These are phyloP conservation scores for Varroa destructor DNA, from an alignment of 1,140 invertebrate genomes.

Conservation along the genomic window DNA sequence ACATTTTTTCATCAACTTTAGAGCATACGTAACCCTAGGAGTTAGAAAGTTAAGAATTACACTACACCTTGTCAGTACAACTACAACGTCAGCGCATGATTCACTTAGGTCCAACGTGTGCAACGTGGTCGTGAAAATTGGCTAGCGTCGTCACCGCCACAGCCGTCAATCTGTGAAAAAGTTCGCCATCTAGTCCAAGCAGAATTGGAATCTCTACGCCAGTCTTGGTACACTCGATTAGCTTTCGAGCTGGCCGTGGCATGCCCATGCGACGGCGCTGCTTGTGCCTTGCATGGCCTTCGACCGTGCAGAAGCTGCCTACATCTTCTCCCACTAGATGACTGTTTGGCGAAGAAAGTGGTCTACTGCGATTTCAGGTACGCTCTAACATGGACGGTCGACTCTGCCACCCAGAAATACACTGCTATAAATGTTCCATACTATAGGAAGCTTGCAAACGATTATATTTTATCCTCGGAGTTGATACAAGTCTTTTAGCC, in stretches of 20 bases:
- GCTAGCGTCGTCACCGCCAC: slow-evolving; percentile 18
- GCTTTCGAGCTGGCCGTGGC: slow-evolving; percentile 39
- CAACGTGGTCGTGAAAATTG: slow-evolving; percentile 20
- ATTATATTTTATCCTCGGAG: no score
- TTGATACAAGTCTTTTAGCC: no score
- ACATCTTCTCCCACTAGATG: slow-evolving; percentile 43
- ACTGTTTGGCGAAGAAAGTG: slow-evolving; percentile 43
- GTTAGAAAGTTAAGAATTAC: no score
- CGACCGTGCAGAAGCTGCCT: slow-evolving; percentile 40
- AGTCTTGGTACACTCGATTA: slow-evolving; percentile 42
- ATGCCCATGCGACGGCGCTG: slow-evolving; percentile 40
- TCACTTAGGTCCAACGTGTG: slow-evolving; percentile 8
- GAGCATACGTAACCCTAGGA: no score
- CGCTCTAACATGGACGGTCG: slow-evolving; percentile 24
- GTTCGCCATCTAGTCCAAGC: slow-evolving; percentile 43
- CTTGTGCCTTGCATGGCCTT: slow-evolving; percentile 39
- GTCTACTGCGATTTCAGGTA: slow-evolving; percentile 32
- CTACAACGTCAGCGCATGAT: no score
- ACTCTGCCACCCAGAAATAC: slow-evolving; percentile 40
- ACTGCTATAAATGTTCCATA: slow-evolving; percentile 36
- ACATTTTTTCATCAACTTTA: no score
- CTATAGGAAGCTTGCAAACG: no score
- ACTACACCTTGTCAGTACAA: no score
- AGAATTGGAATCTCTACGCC: slow-evolving; percentile 39
- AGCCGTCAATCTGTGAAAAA: slow-evolving; percentile 30